Conservation (phyloP, 2,888 invertebrate genomes). For the Saturnia pavonia region DNA sequence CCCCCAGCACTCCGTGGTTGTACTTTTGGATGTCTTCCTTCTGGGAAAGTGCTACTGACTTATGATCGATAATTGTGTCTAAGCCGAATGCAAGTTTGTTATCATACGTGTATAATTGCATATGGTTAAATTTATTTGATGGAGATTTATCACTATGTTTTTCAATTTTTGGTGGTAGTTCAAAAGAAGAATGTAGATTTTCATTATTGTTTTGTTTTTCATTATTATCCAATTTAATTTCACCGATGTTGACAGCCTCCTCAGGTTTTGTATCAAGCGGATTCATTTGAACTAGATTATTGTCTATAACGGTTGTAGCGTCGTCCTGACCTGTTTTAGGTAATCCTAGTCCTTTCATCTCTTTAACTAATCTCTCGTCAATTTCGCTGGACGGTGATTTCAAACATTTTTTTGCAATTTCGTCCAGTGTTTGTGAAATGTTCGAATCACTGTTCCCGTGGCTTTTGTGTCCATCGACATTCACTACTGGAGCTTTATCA, state of each 20-base stretch:
- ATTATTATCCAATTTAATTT: conserved; percentile 30
- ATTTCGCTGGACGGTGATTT: conserved; percentile 38
- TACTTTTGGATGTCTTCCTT: conserved; percentile 16
- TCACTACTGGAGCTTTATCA: conserved; percentile 21
- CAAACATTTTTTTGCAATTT: conserved; percentile 43
- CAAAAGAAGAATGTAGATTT: conserved; percentile 15
- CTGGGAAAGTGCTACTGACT: neutral
- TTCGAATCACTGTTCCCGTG: conserved; percentile 19
- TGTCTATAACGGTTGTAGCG: conserved; percentile 23
- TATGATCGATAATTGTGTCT: neutral
- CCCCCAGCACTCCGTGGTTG: neutral
- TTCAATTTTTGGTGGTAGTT: conserved; percentile 9
- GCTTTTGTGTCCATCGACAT: neutral
- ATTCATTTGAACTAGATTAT: conserved; percentile 33
- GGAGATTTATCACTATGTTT: neutral
- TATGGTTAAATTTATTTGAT: neutral
- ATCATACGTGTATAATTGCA: conserved; percentile 1
- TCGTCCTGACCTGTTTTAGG: conserved; percentile 25
- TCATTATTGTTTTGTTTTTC: neutral
- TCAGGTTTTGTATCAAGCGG: conserved; percentile 30
- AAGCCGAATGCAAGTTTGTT: neutral
- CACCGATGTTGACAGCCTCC: conserved; percentile 31
- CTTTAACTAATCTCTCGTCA: conserved; percentile 43
- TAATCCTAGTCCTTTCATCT: conserved; percentile 42
- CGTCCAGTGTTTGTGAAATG: conserved; percentile 32